phyloP scores from a whole-genome alignment of 2,113 vertebrate species.

The Macaca nemestrina region DNA sequence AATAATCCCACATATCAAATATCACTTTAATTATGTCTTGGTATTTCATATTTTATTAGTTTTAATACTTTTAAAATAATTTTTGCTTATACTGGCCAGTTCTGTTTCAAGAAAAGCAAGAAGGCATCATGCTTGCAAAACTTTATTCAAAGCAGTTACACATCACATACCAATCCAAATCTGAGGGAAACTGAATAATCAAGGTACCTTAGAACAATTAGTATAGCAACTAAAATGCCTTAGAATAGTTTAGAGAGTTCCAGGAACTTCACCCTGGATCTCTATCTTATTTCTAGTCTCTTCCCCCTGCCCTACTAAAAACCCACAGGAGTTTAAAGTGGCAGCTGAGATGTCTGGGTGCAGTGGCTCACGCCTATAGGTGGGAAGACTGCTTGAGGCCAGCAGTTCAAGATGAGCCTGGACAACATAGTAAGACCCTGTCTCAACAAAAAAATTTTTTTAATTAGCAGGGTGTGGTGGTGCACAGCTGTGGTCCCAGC shows the following conservation, averaged over 20 bases:
- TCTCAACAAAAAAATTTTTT: no score
- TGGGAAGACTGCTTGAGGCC: no score
- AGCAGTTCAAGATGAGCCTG: no score
- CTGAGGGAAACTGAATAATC: neutral
- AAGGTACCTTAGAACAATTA: neutral
- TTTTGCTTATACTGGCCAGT: neutral
- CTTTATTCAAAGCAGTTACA: constrained; percentile 25
- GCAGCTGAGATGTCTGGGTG: neutral
- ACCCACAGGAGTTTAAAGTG: neutral
- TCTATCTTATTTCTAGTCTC: neutral
- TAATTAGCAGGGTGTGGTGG: no score
- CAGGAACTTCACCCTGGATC: neutral
- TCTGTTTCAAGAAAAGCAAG: constrained; percentile 41
- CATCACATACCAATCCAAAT: neutral
- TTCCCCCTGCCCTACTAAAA: neutral
- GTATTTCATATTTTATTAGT: constrained; percentile 5
- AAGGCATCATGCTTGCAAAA: neutral
- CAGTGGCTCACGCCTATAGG: no score
- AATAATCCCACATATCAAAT: constrained; percentile 22
- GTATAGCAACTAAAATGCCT: neutral
- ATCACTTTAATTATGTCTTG: neutral
- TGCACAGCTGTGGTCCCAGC: no score
- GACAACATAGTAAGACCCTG: no score
- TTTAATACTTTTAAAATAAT: neutral
- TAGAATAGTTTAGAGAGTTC: neutral